Base-by-base conservation (phyloP, 92 coral and sea anemone genomes). In the Pocillopora grandis region DNA sequence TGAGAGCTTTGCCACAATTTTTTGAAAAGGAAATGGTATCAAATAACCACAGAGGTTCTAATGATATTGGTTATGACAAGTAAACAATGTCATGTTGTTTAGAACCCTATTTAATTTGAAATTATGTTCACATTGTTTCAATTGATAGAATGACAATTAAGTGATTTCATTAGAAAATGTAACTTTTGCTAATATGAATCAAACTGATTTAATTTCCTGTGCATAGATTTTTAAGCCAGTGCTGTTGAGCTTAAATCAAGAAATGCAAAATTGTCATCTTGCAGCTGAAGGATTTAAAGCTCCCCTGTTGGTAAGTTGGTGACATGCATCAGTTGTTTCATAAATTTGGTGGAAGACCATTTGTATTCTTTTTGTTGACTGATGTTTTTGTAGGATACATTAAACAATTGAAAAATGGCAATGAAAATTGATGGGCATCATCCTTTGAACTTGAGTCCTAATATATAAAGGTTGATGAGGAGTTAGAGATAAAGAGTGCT, bases 181-280 rank as follows among this genome's bases (percentile, higher is more conserved):
- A 3, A 42, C 52, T 42, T 42, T 42, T 42, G 52, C 52, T 42
- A 3, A 42, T 7, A 42, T 42, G 52, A 42, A 27, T 27, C 31
- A 27, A 42, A 42, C 52, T 7, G 8, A 42, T 42, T 42, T 3
- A 42, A 42, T 42, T 42, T 3, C 52, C 72, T 11, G 12, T 86
- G 58, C 66, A 27, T 62, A 94, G 98, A 84, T 89, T 19, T 96
- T 96, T 78, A 78, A 87, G 16, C 98, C 99, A 56, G 90, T 96
- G 17, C 79, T 96, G 63, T 69, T 96, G 77, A 96, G 95, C 55
- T 85, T 96, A 78, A 89, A 89, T 83, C 87, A 91, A 72, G 93
- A 90, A 70, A 90, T 91, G 92, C 95, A 91, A 62, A 94, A 84
- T 80, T 76, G 89, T 14, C 73, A 97, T 20, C 66, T 96, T 69